Base-by-base conservation (phyloP, 2,113 vertebrate species). In the Rhinolophus sinicus region DNA sequence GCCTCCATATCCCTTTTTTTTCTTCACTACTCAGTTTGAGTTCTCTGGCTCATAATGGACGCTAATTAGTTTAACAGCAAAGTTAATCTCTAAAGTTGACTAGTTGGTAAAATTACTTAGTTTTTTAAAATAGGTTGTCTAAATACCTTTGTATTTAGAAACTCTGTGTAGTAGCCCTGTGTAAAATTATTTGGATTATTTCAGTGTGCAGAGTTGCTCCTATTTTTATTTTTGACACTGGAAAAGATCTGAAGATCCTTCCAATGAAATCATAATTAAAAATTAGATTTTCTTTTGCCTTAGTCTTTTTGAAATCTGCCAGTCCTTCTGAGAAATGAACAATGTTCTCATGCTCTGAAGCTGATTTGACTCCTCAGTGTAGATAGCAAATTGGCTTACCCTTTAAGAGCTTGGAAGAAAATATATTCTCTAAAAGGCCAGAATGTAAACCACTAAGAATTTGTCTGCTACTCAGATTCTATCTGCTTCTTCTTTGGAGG, bases 231-330 rank as follows among this genome's bases (percentile, higher is more conserved):
- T 96, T 96, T 94, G 58, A 93, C 22, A 76, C 33, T 77, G 52
- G 40, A 81, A 96, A 92, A 69, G 16, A 44, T 62, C 4, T 56
- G 78, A 56, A 81, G 26, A 50, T 94, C 26, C 35, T 93, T 92
- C 22, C 94, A 12, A 77, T 83, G 44, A 95, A 96, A 92, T 96
- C 14, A 35, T 69, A 60, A 58, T 70, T 86, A 33, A 86, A 92
- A 86, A 65, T 50, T 62, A 56, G 44, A 50, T 60, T 83, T 82
- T 92, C 40, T 52, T 65, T 72, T 88, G 50, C 70, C 8, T 95
- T 7, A 24, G 19, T 93, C 75, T 90, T 93, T 78, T 22, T 73
- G 47, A 78, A 88, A 75, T 93, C 21, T 88, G 3, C 50, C 52
- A 62, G 11, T 50, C 50, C 19, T 97, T 78, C 47, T 85, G 26